phyloP scores from a whole-genome alignment of 2,113 vertebrate genomes.

The Struthidea cinerea region DNA sequence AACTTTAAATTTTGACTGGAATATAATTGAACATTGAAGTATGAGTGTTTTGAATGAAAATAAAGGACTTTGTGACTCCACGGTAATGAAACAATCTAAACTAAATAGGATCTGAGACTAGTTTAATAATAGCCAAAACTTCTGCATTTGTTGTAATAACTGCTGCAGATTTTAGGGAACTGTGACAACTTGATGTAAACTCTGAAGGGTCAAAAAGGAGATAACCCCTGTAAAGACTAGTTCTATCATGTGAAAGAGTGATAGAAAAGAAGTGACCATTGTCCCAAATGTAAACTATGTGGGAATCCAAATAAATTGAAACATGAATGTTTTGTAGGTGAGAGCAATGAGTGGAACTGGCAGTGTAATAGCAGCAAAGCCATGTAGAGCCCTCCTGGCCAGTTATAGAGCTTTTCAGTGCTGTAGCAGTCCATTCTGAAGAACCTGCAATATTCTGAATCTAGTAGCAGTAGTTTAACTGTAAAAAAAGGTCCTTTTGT shows the following conservation, averaged over 20 bases:
- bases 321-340: neutral
- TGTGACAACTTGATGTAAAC: neutral
- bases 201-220: neutral
- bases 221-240: neutral
- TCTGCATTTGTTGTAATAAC: neutral
- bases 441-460: neutral
- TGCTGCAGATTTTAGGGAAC: neutral
- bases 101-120: neutral
- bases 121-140: neutral
- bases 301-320: neutral
- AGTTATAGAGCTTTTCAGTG: neutral
- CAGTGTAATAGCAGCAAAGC: neutral
- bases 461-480: neutral
- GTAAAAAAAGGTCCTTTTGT: neutral
- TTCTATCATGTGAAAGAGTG: neutral
- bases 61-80: neutral
- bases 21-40: neutral
- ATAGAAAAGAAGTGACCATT: neutral
- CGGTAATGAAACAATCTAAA: neutral
- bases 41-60: neutral
- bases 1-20: neutral
- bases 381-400: neutral
- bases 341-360: neutral
- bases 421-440: neutral
- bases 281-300: neutral